Conservation (phyloP, 2,888 invertebrate genomes). For the Lepidochrysops patricia region DNA sequence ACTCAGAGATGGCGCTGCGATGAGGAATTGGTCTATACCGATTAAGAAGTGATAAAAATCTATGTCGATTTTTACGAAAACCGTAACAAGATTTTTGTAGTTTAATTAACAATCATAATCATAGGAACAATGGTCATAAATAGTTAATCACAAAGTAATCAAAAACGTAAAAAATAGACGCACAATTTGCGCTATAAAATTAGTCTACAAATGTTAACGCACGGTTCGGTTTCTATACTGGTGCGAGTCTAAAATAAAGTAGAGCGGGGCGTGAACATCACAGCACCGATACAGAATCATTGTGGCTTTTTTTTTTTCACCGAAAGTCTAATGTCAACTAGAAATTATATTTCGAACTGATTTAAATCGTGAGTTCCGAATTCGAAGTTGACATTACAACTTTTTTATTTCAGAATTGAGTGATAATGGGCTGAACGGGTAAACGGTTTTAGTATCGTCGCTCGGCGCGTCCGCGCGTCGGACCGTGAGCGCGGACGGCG, state of each 20-base stretch:
- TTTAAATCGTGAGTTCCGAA: background rate
- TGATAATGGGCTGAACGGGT: background rate
- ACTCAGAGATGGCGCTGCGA: conserved; percentile 32
- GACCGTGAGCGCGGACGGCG: conserved; percentile 42
- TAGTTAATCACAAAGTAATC: conserved; percentile 69
- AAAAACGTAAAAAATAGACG: conserved; percentile 62
- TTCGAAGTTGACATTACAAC: background rate
- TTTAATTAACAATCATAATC: conserved; percentile 57
- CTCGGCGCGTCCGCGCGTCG: conserved; percentile 35
- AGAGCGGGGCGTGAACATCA: conserved; percentile 46
- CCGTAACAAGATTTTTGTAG: conserved; percentile 63
- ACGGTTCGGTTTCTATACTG: conserved; percentile 67
- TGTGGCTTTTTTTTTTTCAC: conserved; percentile 5
- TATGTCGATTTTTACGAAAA: conserved; percentile 70
- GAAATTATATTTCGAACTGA: conserved; percentile 11
- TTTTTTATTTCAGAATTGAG: background rate
- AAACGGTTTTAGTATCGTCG: conserved; percentile 27
- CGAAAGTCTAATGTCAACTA: conserved; percentile 3
- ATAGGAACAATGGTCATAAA: conserved; percentile 72
- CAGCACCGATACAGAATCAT: conserved; percentile 33
- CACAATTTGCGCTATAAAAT: conserved; percentile 59
- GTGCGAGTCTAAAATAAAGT: conserved; percentile 64
- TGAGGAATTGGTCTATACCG: conserved; percentile 47
- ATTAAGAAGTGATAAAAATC: conserved; percentile 53
- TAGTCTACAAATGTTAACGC: conserved; percentile 57